Evolutionary conservation across 2,113 vertebrate species (phyloP).

Genomic region (Burhinus bistriatus): DNA sequence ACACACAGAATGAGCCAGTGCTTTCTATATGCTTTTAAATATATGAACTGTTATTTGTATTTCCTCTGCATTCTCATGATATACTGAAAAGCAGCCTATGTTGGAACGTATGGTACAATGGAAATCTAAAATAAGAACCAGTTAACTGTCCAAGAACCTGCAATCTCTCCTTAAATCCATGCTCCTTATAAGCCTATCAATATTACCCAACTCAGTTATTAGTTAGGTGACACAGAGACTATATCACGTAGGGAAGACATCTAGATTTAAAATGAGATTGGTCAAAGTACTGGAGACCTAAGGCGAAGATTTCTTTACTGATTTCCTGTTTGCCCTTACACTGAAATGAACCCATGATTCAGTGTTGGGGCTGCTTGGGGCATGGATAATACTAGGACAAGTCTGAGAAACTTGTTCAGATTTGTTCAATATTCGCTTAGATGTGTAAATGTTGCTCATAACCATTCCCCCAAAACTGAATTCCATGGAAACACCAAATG

Average conservation of each 20-base stretch:
- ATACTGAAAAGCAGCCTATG: not conserved
- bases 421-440: not conserved
- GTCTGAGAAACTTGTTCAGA: not conserved
- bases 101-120: not conserved
- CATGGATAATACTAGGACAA: not conserved
- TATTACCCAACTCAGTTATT: not conserved
- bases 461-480: not conserved
- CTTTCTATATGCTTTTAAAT: not conserved
- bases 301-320: not conserved
- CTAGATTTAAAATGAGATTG: not conserved
- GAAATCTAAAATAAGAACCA: not conserved
- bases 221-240: not conserved
- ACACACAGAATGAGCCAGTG: not conserved
- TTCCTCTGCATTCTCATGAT: not conserved
- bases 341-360: not conserved
- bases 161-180: not conserved
- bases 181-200: not conserved
- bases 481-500: not conserved
- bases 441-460: not conserved
- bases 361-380: not conserved
- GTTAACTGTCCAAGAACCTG: not conserved
- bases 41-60: not conserved
- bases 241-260: not conserved
- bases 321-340: not conserved
- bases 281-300: not conserved